Percentiles rank a stretch among this genome's conserved stretches.
Conservation (phyloP, 2,797 vertebrate genomes). For the Sebastes taczanowskii region DNA sequence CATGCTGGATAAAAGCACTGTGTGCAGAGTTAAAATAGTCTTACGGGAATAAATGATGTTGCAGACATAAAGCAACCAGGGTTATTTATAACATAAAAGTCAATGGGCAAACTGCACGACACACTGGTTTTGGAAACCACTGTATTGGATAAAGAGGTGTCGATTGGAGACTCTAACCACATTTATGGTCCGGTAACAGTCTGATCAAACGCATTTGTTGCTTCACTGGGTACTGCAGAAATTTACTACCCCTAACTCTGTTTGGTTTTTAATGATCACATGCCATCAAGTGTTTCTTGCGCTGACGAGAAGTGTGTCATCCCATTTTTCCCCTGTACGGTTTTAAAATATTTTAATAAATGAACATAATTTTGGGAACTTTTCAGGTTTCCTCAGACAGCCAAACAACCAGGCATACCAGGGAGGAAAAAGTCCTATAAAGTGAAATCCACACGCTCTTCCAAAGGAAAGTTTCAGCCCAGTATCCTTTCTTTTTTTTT, state of each 20-base stretch:
- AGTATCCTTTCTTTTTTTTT: slow-evolving; percentile 21
- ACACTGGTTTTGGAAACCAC: not conserved
- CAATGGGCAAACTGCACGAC: not conserved
- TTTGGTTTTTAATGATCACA: slow-evolving; percentile 46
- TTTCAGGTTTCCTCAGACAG: slow-evolving; percentile 34
- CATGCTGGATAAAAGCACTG: not conserved
- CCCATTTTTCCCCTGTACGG: slow-evolving; percentile 3
- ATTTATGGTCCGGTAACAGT: slow-evolving; percentile 8
- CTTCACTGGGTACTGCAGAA: slow-evolving; percentile 15
- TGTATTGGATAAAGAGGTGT: slow-evolving; percentile 13
- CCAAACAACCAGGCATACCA: slow-evolving; percentile 12
- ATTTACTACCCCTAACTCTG: slow-evolving; percentile 13
- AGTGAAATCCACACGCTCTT: slow-evolving; percentile 47
- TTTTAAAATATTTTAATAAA: slow-evolving; percentile 14
- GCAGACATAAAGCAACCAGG: not conserved
- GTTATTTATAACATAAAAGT: not conserved
- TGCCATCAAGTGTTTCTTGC: slow-evolving; percentile 23
- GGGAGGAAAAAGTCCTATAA: slow-evolving; percentile 38
- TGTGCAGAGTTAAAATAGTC: not conserved
- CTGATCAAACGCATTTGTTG: slow-evolving; percentile 25
- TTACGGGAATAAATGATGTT: not conserved
- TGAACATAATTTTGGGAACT: slow-evolving; percentile 28
- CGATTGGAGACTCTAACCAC: slow-evolving; percentile 17
- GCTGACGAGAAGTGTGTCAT: slow-evolving; percentile 3
- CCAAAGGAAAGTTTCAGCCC: slow-evolving; percentile 69